phyloP scores from a whole-genome alignment of 1,140 invertebrate genomes.

The Pteromalus puparum region DNA sequence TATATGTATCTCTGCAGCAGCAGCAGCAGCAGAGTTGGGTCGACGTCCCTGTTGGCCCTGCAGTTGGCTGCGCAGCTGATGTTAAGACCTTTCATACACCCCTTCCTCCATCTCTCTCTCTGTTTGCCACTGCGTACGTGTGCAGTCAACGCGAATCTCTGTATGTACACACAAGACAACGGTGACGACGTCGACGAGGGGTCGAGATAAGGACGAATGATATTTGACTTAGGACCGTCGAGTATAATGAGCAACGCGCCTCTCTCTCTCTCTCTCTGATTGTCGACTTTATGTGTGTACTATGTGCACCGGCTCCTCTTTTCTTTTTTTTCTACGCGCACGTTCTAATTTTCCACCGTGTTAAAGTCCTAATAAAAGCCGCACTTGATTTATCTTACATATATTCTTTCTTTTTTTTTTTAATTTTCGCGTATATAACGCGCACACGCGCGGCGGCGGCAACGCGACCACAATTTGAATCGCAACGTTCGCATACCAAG shows the following conservation, averaged over 20 bases:
- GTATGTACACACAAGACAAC: not conserved
- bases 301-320: too few relatives aligned
- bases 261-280: not conserved
- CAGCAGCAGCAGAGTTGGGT: not conserved
- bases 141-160: conserved; percentile 2
- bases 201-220: conserved; percentile 32
- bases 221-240: conserved; percentile 30
- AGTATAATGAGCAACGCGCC: not conserved
- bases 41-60: conserved; percentile 3
- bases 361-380: too few relatives aligned
- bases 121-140: not conserved
- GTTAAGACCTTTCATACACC: not conserved
- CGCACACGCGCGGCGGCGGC: too few relatives aligned
- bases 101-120: not conserved
- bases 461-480: not conserved
- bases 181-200: not conserved
- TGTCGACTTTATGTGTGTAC: not conserved
- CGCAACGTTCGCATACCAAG: not conserved
- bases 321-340: too few relatives aligned
- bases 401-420: too few relatives aligned
- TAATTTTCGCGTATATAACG: too few relatives aligned
- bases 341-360: too few relatives aligned
- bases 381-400: not conserved
- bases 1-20: conserved; percentile 3
- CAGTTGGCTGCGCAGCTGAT: conserved; percentile 4